Evolutionary conservation across 92 coral and sea anemone species (phyloP).

Genomic region (Epizoanthus rinbou): DNA sequence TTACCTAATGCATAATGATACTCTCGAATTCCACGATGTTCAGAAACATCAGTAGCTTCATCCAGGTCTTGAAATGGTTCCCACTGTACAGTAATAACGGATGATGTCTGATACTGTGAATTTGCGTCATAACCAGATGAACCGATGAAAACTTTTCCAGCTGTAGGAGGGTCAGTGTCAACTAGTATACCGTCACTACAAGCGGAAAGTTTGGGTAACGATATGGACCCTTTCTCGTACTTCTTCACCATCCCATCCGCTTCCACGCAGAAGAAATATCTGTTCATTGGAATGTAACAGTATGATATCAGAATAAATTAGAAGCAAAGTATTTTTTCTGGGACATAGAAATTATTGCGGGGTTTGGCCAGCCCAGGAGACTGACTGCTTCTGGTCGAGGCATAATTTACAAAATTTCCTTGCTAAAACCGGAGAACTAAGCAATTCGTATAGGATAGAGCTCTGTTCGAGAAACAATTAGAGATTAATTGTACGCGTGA

Average conservation of each 20-base stretch:
- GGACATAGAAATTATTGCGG: too few relatives aligned
- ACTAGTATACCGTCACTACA: background rate
- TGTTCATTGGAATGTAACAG: background rate
- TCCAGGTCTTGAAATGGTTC: constrained; percentile 2
- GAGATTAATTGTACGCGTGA: too few relatives aligned
- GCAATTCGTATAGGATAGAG: too few relatives aligned
- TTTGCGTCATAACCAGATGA: background rate
- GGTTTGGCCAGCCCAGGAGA: too few relatives aligned
- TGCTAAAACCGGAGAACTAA: too few relatives aligned
- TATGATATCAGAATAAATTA: too few relatives aligned
- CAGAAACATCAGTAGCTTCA: background rate
- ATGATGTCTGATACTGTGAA: background rate
- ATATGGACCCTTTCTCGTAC: background rate
- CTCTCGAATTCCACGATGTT: background rate
- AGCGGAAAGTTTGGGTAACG: background rate
- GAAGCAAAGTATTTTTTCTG: too few relatives aligned
- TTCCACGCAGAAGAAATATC: constrained; percentile 4
- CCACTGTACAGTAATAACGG: background rate
- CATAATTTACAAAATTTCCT: too few relatives aligned
- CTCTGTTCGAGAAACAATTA: too few relatives aligned
- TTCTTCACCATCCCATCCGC: background rate
- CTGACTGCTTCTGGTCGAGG: too few relatives aligned
- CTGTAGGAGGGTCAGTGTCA: background rate
- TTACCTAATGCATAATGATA: background rate
- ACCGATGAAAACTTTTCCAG: background rate